These are phyloP conservation scores for Scaptomyza graminum DNA, from an alignment of 1,140 invertebrate species.

Conservation along the genomic window DNA sequence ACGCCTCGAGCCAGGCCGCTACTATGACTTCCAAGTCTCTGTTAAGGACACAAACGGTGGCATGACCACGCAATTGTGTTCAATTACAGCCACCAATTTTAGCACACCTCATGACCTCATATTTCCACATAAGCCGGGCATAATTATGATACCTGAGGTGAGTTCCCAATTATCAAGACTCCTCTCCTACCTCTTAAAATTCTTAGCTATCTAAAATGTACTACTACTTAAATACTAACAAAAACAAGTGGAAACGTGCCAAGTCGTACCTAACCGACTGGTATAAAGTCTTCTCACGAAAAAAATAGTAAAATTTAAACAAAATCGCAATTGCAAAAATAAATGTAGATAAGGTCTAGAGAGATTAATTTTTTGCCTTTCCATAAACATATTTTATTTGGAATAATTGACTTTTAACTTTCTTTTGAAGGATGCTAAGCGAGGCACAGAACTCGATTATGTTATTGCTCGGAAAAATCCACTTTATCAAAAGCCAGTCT, in stretches of 20 bases:
- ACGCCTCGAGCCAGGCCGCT: conserved; percentile 89
- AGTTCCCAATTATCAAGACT: conserved; percentile 40
- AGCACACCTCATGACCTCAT: conserved; percentile 90
- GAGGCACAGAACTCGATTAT: conserved; percentile 91
- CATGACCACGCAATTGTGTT: conserved; percentile 90
- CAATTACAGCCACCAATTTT: conserved; percentile 92
- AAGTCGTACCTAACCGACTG: too few relatives aligned
- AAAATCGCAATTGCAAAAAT: too few relatives aligned
- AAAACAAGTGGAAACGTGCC: too few relatives aligned
- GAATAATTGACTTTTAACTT: conserved; percentile 39
- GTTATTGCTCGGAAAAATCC: conserved; percentile 91
- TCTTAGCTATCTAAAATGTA: conserved; percentile 8
- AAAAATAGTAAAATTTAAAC: too few relatives aligned
- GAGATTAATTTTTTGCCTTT: too few relatives aligned
- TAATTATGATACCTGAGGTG: conserved; percentile 92
- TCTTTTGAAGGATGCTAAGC: conserved; percentile 88
- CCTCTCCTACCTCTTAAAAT: conserved; percentile 24
- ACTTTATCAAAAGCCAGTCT: conserved; percentile 89
- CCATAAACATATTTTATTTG: too few relatives aligned
- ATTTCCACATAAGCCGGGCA: conserved; percentile 92
- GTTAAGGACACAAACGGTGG: conserved; percentile 91
- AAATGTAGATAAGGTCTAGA: too few relatives aligned
- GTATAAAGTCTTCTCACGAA: too few relatives aligned
- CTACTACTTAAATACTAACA: not conserved
- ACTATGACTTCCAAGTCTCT: conserved; percentile 92